Conservation (phyloP, 2,888 invertebrate genomes). For the Tineola bisselliella region DNA sequence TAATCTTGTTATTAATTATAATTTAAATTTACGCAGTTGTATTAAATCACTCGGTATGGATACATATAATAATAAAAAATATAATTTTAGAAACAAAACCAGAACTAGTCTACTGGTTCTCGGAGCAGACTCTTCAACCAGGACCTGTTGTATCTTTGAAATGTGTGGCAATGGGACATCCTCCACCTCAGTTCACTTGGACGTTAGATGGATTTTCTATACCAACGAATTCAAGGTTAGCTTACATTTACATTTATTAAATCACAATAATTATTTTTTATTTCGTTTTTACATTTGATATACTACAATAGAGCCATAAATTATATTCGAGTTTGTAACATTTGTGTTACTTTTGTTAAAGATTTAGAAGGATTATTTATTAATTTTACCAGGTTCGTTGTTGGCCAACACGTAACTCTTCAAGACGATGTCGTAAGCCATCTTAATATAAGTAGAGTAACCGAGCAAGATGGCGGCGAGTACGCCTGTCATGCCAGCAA, state of each 20-base stretch:
- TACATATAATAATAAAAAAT: neutral
- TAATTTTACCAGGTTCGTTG: slow-evolving; percentile 77
- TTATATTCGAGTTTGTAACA: too few species aligned
- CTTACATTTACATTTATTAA: neutral
- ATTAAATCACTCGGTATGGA: too few species aligned
- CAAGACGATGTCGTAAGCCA: slow-evolving; percentile 94
- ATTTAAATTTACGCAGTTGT: too few species aligned
- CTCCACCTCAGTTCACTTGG: slow-evolving; percentile 93
- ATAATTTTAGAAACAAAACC: slow-evolving; percentile 81
- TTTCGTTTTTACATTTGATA: too few species aligned
- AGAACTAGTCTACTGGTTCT: slow-evolving; percentile 90
- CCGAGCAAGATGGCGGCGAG: slow-evolving; percentile 90
- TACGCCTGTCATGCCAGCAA: slow-evolving; percentile 88
- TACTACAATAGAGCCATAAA: too few species aligned
- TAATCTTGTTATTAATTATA: neutral
- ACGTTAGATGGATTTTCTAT: slow-evolving; percentile 88
- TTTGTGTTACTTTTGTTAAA: too few species aligned
- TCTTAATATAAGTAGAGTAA: slow-evolving; percentile 87
- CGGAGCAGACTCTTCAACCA: slow-evolving; percentile 90
- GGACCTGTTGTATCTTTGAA: slow-evolving; percentile 91
- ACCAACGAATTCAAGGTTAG: slow-evolving; percentile 75
- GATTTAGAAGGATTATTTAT: too few species aligned
- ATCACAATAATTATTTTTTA: too few species aligned
- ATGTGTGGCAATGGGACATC: slow-evolving; percentile 95
- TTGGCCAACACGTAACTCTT: slow-evolving; percentile 90